phyloP scores from a whole-genome alignment of 1,140 invertebrate genomes.

The Vollenhovia emeryi region DNA sequence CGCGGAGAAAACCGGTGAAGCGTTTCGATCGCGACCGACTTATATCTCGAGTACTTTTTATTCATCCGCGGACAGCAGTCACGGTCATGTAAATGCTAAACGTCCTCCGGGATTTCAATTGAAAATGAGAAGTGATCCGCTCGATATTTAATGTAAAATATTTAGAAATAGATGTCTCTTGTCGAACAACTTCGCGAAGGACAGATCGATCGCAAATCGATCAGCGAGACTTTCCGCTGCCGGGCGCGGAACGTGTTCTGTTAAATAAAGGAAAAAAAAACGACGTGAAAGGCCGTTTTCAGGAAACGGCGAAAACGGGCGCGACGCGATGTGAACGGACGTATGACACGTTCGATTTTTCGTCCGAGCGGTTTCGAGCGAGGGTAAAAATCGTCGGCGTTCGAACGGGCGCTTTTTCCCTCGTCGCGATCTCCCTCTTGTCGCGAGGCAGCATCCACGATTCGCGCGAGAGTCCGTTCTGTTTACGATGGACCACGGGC shows the following conservation, averaged over 20 bases:
- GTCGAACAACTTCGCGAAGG: background rate
- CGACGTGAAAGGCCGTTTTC: slow-evolving; percentile 29
- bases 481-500: slow-evolving; percentile 63
- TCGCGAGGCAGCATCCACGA: slow-evolving; percentile 27
- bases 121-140: background rate
- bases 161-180: background rate
- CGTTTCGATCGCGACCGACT: slow-evolving; percentile 18
- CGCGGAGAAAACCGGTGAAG: slow-evolving; percentile 15
- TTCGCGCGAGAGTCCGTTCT: slow-evolving; percentile 55
- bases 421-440: background rate
- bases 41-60: slow-evolving; percentile 6
- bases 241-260: background rate
- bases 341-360: slow-evolving; percentile 16
- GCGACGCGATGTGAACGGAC: background rate
- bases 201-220: background rate
- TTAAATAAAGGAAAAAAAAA: background rate
- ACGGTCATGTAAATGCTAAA: background rate
- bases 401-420: background rate
- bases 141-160: background rate
- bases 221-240: background rate
- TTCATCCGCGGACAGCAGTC: background rate
- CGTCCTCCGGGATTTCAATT: background rate
- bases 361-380: background rate
- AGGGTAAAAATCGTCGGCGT: background rate
- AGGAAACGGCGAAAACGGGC: background rate